Conservation (phyloP, 1,140 invertebrate species). For the Drosophila eugracilis region DNA sequence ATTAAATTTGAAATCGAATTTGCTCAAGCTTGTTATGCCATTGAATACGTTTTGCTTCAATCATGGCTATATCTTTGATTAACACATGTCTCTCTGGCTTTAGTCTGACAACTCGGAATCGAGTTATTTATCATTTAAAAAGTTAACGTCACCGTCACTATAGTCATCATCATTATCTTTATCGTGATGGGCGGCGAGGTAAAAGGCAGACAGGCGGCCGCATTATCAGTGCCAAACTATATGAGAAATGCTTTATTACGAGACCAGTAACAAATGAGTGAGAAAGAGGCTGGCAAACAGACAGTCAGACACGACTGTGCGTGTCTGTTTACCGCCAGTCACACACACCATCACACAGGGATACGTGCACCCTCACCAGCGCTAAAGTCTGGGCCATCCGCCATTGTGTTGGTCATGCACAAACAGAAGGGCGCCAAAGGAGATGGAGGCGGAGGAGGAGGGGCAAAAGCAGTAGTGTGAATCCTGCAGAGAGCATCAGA, state of each 20-base stretch:
- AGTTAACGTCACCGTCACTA: slow-evolving; percentile 43
- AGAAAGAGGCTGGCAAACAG: slow-evolving; percentile 65
- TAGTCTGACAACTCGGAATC: not conserved
- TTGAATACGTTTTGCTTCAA: slow-evolving; percentile 17
- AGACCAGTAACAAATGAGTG: slow-evolving; percentile 68
- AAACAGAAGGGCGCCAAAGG: slow-evolving; percentile 60
- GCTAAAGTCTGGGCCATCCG: slow-evolving; percentile 47
- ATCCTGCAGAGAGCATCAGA: no score
- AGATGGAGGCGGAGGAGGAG: not conserved
- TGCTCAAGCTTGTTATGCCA: not conserved
- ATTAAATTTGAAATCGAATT: slow-evolving; percentile 18
- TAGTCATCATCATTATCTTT: slow-evolving; percentile 39
- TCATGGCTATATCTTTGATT: slow-evolving; percentile 37
- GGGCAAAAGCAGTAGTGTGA: not conserved
- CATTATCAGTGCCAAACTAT: slow-evolving; percentile 50
- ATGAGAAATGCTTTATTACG: slow-evolving; percentile 78
- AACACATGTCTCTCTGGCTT: slow-evolving; percentile 36
- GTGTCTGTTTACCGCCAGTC: slow-evolving; percentile 53
- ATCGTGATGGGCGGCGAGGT: slow-evolving; percentile 7
- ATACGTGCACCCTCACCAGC: not conserved
- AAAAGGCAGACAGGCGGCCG: not conserved
- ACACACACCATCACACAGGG: slow-evolving; percentile 21
- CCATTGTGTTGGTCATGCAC: slow-evolving; percentile 70
- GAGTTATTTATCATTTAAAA: slow-evolving; percentile 58
- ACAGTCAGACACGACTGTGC: slow-evolving; percentile 37